Conservation (phyloP, 1,140 invertebrate genomes). For the Rhopalosiphum padi region DNA sequence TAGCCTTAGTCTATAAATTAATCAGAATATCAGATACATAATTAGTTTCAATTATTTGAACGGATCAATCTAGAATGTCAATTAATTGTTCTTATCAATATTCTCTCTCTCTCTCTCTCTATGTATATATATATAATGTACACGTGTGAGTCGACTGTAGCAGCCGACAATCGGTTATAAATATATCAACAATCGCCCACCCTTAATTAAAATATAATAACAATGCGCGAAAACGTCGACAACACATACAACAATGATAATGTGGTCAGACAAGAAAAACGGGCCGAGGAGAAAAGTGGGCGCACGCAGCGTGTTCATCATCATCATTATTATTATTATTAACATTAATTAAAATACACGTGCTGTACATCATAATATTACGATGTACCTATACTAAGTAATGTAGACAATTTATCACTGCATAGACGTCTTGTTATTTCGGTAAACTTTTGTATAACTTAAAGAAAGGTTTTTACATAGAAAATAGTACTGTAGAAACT, state of each 20-base stretch:
- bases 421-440: background rate
- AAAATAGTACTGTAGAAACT: background rate
- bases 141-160: background rate
- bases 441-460: background rate
- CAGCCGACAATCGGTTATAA: background rate
- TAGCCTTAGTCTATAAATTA: background rate
- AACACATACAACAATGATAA: background rate
- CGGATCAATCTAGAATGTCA: background rate
- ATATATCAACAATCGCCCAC: background rate
- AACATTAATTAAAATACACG: background rate
- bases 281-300: background rate
- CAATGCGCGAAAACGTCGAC: background rate
- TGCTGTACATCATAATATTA: background rate
- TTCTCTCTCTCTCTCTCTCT: no score
- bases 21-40: background rate
- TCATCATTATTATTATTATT: background rate
- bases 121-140: background rate
- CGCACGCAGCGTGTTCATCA: no score
- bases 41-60: background rate
- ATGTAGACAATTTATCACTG: background rate
- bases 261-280: background rate
- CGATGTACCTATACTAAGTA: background rate
- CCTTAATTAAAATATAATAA: background rate
- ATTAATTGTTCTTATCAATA: background rate
- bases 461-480: background rate